phyloP scores from a whole-genome alignment of 1,140 invertebrate genomes.

The Drosophila ironensis region DNA sequence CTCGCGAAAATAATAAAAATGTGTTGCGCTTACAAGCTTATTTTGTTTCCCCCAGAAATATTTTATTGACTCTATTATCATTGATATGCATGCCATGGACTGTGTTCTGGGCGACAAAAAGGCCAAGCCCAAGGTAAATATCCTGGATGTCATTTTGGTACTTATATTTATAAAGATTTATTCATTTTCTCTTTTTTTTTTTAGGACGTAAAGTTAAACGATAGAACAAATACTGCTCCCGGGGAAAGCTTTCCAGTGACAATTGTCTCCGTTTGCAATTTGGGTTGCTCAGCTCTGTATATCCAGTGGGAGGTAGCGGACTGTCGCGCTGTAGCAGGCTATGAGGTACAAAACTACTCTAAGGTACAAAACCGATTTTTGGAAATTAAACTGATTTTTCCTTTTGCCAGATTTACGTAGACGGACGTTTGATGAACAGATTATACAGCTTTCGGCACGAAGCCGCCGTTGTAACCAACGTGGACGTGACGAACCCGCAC shows the following conservation, averaged over 20 bases:
- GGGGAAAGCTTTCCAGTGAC: constrained; percentile 61
- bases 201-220: constrained; percentile 12
- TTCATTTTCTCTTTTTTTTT: neutral
- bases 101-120: constrained; percentile 56
- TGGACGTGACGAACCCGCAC: constrained; percentile 59
- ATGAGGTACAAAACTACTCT: constrained; percentile 51
- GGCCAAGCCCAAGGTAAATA: constrained; percentile 53
- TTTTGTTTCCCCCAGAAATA: constrained; percentile 52
- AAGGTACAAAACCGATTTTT: neutral
- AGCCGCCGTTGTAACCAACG: constrained; percentile 66
- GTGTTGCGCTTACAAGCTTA: too few species aligned
- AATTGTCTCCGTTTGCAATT: constrained; percentile 50
- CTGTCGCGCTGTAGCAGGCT: constrained; percentile 63
- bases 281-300: constrained; percentile 63
- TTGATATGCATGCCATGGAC: constrained; percentile 72
- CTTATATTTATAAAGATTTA: neutral
- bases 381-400: neutral
- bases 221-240: constrained; percentile 3
- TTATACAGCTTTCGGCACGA: constrained; percentile 61
- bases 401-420: constrained; percentile 63
- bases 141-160: neutral
- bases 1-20: too few species aligned
- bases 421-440: constrained; percentile 72
- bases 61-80: constrained; percentile 74
- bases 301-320: constrained; percentile 66